Percentiles rank a stretch among this genome's conserved stretches.
Conservation (phyloP, 1,140 invertebrate species). For the Arion vulgaris region DNA sequence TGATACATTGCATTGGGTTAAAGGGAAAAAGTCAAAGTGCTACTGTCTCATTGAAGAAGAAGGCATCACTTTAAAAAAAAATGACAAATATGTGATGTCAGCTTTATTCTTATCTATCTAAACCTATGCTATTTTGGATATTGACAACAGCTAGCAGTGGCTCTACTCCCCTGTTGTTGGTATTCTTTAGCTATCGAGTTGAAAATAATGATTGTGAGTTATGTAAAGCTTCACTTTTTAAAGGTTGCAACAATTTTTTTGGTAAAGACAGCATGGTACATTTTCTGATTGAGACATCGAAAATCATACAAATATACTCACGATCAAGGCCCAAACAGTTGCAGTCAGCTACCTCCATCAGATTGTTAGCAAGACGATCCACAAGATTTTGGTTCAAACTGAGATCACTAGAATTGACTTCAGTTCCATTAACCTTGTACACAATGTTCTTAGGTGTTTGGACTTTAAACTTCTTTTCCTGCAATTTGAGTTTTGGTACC, state of each 20-base stretch:
- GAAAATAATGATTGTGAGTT: background rate
- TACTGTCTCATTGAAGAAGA: no score
- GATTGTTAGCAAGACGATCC: constrained; percentile 24
- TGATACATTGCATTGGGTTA: no score
- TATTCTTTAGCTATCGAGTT: background rate
- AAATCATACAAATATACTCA: constrained; percentile 23
- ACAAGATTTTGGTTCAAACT: constrained; percentile 1
- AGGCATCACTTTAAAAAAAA: no score
- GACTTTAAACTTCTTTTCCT: background rate
- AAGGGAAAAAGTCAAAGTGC: no score
- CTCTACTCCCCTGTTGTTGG: no score
- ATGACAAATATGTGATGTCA: no score
- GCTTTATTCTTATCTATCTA: no score
- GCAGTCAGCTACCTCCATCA: constrained; percentile 34
- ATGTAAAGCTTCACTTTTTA: background rate
- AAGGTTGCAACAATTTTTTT: no score
- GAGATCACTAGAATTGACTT: background rate
- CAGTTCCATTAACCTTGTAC: constrained; percentile 15
- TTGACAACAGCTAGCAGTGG: no score
- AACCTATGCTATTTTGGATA: no score
- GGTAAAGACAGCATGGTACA: no score
- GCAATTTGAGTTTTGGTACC: background rate
- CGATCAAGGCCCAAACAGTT: constrained; percentile 24
- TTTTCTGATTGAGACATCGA: no score
- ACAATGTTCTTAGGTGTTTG: background rate